Conservation (phyloP, 2,797 vertebrate genomes). For the Otolemur crassicaudatus region DNA sequence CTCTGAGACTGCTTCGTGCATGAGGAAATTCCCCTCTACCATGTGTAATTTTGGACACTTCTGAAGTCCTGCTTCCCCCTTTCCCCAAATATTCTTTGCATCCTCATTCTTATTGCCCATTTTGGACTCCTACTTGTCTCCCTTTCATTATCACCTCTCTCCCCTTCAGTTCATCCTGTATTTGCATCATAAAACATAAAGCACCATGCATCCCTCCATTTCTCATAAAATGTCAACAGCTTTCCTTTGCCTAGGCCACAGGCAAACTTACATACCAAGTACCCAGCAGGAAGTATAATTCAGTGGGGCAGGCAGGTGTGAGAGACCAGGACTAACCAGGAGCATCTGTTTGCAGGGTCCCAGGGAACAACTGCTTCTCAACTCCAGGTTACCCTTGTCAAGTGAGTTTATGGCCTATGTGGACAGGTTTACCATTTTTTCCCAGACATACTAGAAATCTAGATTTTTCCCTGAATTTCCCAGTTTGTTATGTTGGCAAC, state of each 20-base stretch:
- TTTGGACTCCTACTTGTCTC: not conserved
- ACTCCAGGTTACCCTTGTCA: not conserved
- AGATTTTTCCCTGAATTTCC: not conserved
- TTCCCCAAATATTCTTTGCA: not conserved
- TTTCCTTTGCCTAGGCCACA: not conserved
- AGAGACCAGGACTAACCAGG: not conserved
- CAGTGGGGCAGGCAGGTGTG: not conserved
- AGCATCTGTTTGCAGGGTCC: not conserved
- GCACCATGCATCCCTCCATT: not conserved
- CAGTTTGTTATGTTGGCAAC: not conserved
- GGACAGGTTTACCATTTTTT: not conserved
- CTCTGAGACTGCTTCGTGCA: not conserved
- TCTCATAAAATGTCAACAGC: not conserved
- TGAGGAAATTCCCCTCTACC: not conserved
- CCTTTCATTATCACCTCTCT: not conserved
- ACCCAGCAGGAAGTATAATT: not conserved
- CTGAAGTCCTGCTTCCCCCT: not conserved
- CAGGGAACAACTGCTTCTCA: not conserved
- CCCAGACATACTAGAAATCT: not conserved
- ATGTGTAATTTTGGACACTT: not conserved
- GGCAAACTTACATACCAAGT: not conserved
- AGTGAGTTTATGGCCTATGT: not conserved
- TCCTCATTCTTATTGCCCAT: not conserved
- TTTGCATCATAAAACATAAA: not conserved
- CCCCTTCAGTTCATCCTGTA: not conserved